Evolutionary conservation across 1,140 invertebrate genomes (phyloP), one percentile per base, ranked within the genome.

Genomic region (Drosophila guanche): DNA sequence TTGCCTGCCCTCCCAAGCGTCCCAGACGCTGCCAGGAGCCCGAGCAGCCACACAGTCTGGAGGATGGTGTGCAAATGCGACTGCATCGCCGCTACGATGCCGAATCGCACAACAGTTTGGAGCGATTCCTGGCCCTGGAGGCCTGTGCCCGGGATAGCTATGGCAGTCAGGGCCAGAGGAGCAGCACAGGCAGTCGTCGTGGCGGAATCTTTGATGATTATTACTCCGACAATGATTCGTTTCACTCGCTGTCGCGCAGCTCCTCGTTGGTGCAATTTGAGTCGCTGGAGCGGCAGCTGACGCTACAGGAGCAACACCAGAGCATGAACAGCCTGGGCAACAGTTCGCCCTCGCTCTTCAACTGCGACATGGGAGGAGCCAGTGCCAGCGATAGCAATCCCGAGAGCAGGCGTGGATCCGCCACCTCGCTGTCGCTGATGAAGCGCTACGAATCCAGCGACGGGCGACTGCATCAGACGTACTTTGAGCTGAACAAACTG

Each of bases 251-350:
- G 4, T 94, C 94, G 56, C 93, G 96, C 47, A 96, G 95, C 23
- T 95, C 95, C 42, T 96, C 95, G 55, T 92, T 97, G 25, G 92
- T 96, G 23, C 96, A 96, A 90, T 97, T 97, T 89, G 96, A 97
- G 90, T 95, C 94, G 0, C 91, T 97, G 51, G 91, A 91, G 51
- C 63, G 90, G 0, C 91, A 91, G 43, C 45, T 92, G 22, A 73
- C 77, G 10, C 59, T 91, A 47, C 79, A 91, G 50, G 89, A 90
- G 29, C 89, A 86, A 42, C 76, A 84, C 51, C 76, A 75, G 14
- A 81, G 79, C 71, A 75, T 79, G 73, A 79, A 48, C 16, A 85
- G 79, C 50, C 54, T 90, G 50, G 90, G 79, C 43, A 86, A 90
- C 25, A 90, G 91, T 12, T 92, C 91, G n/a, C 91, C 91, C 4